phyloP scores from a whole-genome alignment of 2,888 invertebrate species.

The Ectemnius lituratus region DNA sequence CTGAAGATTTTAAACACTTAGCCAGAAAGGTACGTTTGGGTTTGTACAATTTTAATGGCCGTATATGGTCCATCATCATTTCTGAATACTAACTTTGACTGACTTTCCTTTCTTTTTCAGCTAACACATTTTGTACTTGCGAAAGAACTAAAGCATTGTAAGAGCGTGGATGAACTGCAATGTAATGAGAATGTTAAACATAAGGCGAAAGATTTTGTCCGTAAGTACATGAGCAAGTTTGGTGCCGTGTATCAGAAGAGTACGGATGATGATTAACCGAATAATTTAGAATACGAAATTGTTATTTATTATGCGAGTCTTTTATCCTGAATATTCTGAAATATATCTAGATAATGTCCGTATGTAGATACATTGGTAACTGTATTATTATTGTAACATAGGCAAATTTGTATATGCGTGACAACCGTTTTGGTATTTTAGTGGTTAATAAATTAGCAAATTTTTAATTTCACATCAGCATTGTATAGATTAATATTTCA shows the following conservation, averaged over 20 bases:
- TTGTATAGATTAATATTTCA: conserved; percentile 49
- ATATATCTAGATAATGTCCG: conserved; percentile 53
- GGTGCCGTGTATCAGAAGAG: conserved; percentile 88
- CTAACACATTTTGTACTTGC: conserved; percentile 96
- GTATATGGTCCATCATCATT: background rate
- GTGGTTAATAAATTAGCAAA: conserved; percentile 48
- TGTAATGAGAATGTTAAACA: conserved; percentile 95
- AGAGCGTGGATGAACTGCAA: conserved; percentile 89
- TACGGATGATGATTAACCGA: conserved; percentile 81
- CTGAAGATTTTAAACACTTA: conserved; percentile 95
- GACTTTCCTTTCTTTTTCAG: conserved; percentile 79
- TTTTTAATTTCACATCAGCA: conserved; percentile 50
- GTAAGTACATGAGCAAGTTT: conserved; percentile 97
- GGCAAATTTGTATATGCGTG: conserved; percentile 62
- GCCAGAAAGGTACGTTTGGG: conserved; percentile 88
- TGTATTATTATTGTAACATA: conserved; percentile 62
- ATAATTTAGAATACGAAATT: conserved; percentile 55
- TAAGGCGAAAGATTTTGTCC: conserved; percentile 96
- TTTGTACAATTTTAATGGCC: background rate
- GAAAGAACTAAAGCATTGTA: conserved; percentile 95
- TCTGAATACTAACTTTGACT: conserved; percentile 2
- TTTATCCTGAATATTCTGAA: conserved; percentile 47
- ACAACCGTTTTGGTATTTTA: conserved; percentile 55
- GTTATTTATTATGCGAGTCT: conserved; percentile 59
- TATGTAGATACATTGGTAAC: conserved; percentile 62